Conservation (phyloP, 2,797 vertebrate genomes). For the Megaceryle alcyon region DNA sequence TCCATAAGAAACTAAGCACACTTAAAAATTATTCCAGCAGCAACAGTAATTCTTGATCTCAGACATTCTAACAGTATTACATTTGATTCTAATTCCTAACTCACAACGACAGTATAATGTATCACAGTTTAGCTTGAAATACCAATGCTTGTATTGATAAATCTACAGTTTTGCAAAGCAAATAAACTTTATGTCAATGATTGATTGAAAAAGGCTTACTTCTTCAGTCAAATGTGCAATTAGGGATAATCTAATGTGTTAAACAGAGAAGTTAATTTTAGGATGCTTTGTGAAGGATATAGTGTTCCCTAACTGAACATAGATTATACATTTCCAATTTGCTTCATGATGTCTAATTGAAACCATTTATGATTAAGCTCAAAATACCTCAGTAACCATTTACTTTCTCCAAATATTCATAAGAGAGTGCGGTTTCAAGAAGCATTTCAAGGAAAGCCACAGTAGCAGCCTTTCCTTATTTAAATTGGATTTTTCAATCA, state of each 20-base stretch:
- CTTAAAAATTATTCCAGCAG: neutral
- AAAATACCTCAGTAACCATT: constrained; percentile 59
- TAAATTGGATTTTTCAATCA: constrained; percentile 72
- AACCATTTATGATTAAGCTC: constrained; percentile 61
- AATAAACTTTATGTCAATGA: constrained; percentile 23
- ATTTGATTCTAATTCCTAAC: neutral
- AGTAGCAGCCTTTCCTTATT: constrained; percentile 67
- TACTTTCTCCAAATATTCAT: constrained; percentile 61
- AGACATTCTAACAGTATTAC: neutral
- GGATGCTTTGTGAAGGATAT: constrained; percentile 28
- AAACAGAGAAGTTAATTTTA: constrained; percentile 45
- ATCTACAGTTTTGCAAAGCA: constrained; percentile 31
- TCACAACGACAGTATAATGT: neutral
- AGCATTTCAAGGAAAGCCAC: constrained; percentile 69
- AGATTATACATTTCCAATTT: constrained; percentile 24
- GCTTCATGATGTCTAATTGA: constrained; percentile 64
- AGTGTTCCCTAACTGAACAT: constrained; percentile 19
- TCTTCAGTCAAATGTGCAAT: constrained; percentile 22
- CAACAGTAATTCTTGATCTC: neutral
- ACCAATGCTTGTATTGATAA: constrained; percentile 39
- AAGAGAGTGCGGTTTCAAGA: constrained; percentile 64
- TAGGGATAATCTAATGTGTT: constrained; percentile 18
- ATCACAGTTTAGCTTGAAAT: constrained; percentile 1
- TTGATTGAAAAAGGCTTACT: constrained; percentile 39
- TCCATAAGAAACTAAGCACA: neutral